Base-by-base conservation (phyloP, 2,113 vertebrate species). In the Melospiza georgiana region DNA sequence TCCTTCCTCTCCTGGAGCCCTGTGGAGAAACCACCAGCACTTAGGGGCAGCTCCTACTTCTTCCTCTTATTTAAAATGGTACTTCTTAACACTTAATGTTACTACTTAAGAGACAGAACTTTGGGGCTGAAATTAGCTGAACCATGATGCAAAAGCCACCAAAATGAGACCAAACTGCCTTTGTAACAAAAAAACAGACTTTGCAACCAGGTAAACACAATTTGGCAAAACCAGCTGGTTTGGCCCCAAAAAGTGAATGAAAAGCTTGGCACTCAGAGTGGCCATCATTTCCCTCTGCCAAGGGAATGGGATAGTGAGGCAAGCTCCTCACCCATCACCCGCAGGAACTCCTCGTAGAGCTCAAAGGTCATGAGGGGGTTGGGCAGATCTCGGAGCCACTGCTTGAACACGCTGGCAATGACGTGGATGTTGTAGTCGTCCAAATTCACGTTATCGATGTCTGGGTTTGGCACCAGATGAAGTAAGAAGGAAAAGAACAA, bases 391-490 rank as follows among this genome's bases (percentile, higher is more conserved):
- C 99, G 98, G 78, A 99, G 98, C 99, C 99, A 99, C 92, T 99
- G 99, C 95, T 99, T 99, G 96, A 99, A 99, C 27, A 99, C 99
- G 6, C 99, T 99, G 44, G 98, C 99, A 8, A 99, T 99, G 69
- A 99, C 99, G 1, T 99, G 99, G 97, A 99, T 99, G 96, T 99
- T 99, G 97, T 99, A 99, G 97, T 99, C 99, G 2, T 99, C 99
- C 71, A 99, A 98, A 97, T 98, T 99, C 86, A 99, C 98, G 39
- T 75, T 98, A 44, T 99, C 98, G 7, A 99, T 98, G 97, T 99
- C 99, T 99, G 97, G 10, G 88, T 73, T 81, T 57, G 48, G 67
- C 95, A 94, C 57, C 9, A 37, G 55, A 62, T 31, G 21, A 33
- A 67, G 44, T 21, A 41, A n/a, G 77, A 67, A 75, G 63, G 33